Base-by-base conservation (phyloP, 2,888 invertebrate genomes). In the Fissipunctia ypsillon region DNA sequence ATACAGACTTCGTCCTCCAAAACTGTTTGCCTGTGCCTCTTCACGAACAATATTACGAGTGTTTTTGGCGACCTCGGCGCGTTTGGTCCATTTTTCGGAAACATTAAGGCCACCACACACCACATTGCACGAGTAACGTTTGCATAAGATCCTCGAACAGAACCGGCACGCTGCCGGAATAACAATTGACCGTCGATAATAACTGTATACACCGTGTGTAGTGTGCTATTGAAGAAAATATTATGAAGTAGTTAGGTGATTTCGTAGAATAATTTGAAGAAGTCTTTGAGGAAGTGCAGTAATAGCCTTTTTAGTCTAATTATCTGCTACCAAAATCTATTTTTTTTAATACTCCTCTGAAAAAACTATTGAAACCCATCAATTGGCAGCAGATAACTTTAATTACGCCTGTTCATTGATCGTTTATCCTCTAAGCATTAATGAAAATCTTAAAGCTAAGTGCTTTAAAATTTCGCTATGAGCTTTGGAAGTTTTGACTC, bases 131-230 rank as follows among this genome's bases (percentile, higher is more conserved):
- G 80, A 88, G 89, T 92, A 93, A 93, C 89, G 90, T 89, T 94
- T 94, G 92, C 94, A 92, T 93, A 94, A 94, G 89, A 89, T 86
- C 85, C 88, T 90, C 87, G 84, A 71, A 80, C 83, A 83, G 86
- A 83, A 80, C 79, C 76, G 80, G 74, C 74, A 88, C 91, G 86
- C 84, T 81, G 71, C 76, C 81, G 50, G 94, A 93, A 94, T 95
- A 91, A 84, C 83, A 93, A 94, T 87, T 73, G 86, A 76, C 71
- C 41, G 72, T 70, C 43, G 72, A 73, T 71, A 38, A 73, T 75
- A 84, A 71, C 81, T 75, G 81, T 78, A 56, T 59, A n/a, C 22
- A 41, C 31, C 57, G 28, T 28, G 38, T n/a, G n/a, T n/a, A 69
- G 16, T 71, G n/a, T 28, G 56, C 63, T 59, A 60, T 67, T 14